Base-by-base conservation (phyloP, 2,113 vertebrate genomes). In the Myiozetetes cayanensis region DNA sequence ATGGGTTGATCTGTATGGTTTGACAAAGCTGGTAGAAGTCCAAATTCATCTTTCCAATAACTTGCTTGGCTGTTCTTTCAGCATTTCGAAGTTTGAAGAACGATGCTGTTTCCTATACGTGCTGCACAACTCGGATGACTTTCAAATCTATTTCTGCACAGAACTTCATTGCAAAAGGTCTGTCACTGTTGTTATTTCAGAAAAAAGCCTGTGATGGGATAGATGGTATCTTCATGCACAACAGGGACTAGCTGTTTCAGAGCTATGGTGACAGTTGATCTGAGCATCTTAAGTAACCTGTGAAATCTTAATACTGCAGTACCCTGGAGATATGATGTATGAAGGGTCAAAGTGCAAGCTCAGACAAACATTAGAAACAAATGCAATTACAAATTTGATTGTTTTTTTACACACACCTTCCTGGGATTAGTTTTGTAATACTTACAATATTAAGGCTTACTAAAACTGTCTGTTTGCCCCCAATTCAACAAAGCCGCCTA, bases 81-180 rank as follows among this genome's bases (percentile, higher is more conserved):
- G 99, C 97, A 99, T 99, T 98, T 99, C 99, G 28, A 99, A 99
- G 97, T 99, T 99, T 96, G 99, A 99, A 90, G 99, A 99, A 95
- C 98, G 99, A 67, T 99, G 99, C 96, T 99, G 98, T 96, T 99
- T 99, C 96, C 98, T 99, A 4, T 99, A 99, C 4, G 99, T 99
- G 52, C 98, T 99, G 33, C 98, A 99, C 97, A 99, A 99, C 97
- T 98, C 99, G 0, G 99, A 99, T 59, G 99, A 99, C 96, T 99
- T 99, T 96, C 99, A 99, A 97, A 99, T 99, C 97, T 99, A 99
- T 88, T 99, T 99, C 98, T 99, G 99, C 93, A 99, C 99, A 46
- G 99, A 99, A 97, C 98, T 99, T 94, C 99, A 99, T 94, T 99
- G 99, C 96, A 99, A 99, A 98, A 99, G 98, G 99, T 99, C 87